Evolutionary conservation across 2,888 invertebrate species (phyloP).

Genomic region (Trilocha varians): DNA sequence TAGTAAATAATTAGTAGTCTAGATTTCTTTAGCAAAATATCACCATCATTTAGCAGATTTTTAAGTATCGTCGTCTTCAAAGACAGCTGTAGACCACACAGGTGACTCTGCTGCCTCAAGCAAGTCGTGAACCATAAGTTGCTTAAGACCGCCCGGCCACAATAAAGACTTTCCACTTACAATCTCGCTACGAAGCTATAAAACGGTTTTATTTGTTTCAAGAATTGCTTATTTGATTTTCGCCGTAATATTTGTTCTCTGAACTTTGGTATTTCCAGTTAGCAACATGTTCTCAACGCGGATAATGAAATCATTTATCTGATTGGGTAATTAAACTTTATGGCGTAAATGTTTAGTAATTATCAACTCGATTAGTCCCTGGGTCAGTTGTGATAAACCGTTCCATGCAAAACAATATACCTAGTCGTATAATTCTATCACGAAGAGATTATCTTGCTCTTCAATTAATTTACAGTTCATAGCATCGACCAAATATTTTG

Average conservation of each 20-base stretch:
- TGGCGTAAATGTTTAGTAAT: neutral
- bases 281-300: neutral
- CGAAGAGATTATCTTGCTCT: too few species aligned
- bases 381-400: too few species aligned
- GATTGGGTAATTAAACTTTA: neutral
- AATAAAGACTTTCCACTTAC: constrained; percentile 51
- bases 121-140: constrained; percentile 60
- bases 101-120: constrained; percentile 42
- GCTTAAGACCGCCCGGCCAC: constrained; percentile 29
- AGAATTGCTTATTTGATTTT: constrained; percentile 19
- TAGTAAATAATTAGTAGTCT: too few species aligned
- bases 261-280: neutral
- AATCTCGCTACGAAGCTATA: constrained; percentile 49
- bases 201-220: constrained; percentile 47
- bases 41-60: constrained; percentile 21
- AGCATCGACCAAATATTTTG: too few species aligned
- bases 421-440: too few species aligned
- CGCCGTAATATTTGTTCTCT: constrained; percentile 1
- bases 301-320: neutral
- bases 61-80: constrained; percentile 31
- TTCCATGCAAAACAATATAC: too few species aligned
- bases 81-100: constrained; percentile 52
- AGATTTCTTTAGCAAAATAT: too few species aligned
- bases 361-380: neutral
- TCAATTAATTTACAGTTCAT: too few species aligned